Base-by-base conservation (phyloP, 2,113 vertebrate genomes). In the Elgaria multicarinata region DNA sequence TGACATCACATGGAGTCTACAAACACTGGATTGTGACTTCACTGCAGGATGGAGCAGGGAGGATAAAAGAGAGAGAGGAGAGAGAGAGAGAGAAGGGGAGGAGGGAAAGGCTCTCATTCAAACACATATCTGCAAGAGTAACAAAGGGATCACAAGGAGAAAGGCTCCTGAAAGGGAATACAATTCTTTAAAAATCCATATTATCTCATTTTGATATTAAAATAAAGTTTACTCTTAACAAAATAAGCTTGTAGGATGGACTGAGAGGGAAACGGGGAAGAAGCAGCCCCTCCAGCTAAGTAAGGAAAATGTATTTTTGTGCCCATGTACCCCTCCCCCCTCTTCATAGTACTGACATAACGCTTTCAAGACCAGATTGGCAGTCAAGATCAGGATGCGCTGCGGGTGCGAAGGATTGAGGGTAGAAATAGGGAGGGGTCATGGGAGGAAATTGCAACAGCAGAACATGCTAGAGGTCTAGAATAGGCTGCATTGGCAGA, bases 21-120 rank as follows among this genome's bases (percentile, higher is more conserved):
- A 95, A 95, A 95, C 96, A 93, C 95, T 84, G 95, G 96, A 95
- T 96, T 97, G 96, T 97, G 97, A 97, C 97, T 97, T 97, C 97
- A 97, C 95, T 88, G 96, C 96, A 96, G 95, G 94, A 93, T 91
- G 95, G 93, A 96, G 91, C 93, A 77, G 81, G 88, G 88, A 87
- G 94, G 92, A 93, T 95, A 90, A 92, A 94, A 94, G 93, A 69
- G 39, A 28, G 44, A 10, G 13, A 75, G 36, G n/a, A 39, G 93
- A 90, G 84, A 87, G 91, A 39, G 42, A 94, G 91, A 93, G 90
- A 89, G 92, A 33, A 93, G 91, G 93, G 88, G 89, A 94, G 95
- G 95, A 90, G 88, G 96, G 91, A 93, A 95, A 94, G 90, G 91
- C 95, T 96, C 95, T 95, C 95, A 95, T 93, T 96, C 95, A 95